Percentiles rank a stretch among this genome's conserved stretches.
Evolutionary conservation across 2,888 invertebrate genomes (phyloP).

Genomic region (Meiosimyza platycephala): DNA sequence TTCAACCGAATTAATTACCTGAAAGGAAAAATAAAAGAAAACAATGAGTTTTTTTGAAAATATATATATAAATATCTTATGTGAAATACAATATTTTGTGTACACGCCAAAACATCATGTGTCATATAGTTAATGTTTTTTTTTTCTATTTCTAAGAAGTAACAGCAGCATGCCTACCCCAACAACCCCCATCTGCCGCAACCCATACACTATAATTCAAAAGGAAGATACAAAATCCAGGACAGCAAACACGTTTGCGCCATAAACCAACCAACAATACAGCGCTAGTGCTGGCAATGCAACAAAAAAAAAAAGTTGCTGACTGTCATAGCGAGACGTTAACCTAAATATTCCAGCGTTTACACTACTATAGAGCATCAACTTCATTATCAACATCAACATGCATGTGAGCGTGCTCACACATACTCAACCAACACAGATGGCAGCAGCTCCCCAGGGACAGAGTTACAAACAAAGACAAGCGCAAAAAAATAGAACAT

Average conservation of each 20-base stretch:
- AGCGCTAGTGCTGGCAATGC: background rate
- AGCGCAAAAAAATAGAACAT: too few relatives aligned
- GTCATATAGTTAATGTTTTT: background rate
- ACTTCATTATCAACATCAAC: constrained; percentile 5
- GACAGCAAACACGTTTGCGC: constrained; percentile 23
- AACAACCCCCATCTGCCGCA: background rate
- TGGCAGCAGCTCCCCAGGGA: too few relatives aligned
- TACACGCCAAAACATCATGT: background rate
- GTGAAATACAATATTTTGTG: background rate
- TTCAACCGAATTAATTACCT: background rate
- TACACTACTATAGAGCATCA: background rate
- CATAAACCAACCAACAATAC: constrained; percentile 2
- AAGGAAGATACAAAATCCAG: background rate
- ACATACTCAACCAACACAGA: background rate
- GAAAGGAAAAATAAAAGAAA: background rate
- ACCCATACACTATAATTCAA: background rate
- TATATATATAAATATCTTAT: background rate
- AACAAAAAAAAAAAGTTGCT: background rate
- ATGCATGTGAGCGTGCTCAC: background rate
- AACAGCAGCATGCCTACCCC: too few relatives aligned
- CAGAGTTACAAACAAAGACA: too few relatives aligned
- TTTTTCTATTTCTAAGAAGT: too few relatives aligned
- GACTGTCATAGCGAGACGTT: background rate
- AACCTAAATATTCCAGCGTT: constrained; percentile 1
- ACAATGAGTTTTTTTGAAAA: background rate